These are phyloP conservation scores for Hydrolagus colliei DNA, from an alignment of 2,797 vertebrate genomes.

Conservation along the genomic window DNA sequence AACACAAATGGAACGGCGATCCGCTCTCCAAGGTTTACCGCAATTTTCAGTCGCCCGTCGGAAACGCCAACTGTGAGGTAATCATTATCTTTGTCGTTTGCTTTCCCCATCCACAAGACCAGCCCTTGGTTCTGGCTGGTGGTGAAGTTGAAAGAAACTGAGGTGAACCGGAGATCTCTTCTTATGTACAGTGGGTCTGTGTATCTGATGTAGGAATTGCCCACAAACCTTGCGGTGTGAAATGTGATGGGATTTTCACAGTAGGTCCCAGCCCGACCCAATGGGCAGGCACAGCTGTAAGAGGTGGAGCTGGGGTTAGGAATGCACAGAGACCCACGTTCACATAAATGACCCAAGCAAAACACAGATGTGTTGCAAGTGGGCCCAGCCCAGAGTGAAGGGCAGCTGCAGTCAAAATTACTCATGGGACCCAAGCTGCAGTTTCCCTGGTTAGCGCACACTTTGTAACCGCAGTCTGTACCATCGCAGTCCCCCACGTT, in stretches of 20 bases:
- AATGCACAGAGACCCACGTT: conserved; percentile 56
- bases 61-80: conserved; percentile 73
- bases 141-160: conserved; percentile 66
- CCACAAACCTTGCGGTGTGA: conserved; percentile 57
- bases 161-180: conserved; percentile 60
- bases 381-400: conserved; percentile 56
- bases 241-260: conserved; percentile 56
- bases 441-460: conserved; percentile 64
- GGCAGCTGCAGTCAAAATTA: conserved; percentile 64
- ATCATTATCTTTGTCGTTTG: conserved; percentile 67
- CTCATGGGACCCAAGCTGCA: conserved; percentile 47
- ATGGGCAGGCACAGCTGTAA: conserved; percentile 63
- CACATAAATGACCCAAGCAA: conserved; percentile 60
- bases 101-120: conserved; percentile 71
- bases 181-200: conserved; percentile 55
- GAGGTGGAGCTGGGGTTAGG: conserved; percentile 45
- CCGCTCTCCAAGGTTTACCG: conserved; percentile 72
- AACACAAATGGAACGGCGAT: conserved; percentile 53
- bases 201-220: conserved; percentile 73
- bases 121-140: conserved; percentile 55
- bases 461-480: conserved; percentile 66
- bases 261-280: conserved; percentile 65
- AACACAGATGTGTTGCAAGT: conserved; percentile 59
- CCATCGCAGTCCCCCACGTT: conserved; percentile 78
- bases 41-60: conserved; percentile 60